These are phyloP conservation scores for Lacerta viridis DNA, from an alignment of 2,797 vertebrate genomes.

Conservation along the genomic window DNA sequence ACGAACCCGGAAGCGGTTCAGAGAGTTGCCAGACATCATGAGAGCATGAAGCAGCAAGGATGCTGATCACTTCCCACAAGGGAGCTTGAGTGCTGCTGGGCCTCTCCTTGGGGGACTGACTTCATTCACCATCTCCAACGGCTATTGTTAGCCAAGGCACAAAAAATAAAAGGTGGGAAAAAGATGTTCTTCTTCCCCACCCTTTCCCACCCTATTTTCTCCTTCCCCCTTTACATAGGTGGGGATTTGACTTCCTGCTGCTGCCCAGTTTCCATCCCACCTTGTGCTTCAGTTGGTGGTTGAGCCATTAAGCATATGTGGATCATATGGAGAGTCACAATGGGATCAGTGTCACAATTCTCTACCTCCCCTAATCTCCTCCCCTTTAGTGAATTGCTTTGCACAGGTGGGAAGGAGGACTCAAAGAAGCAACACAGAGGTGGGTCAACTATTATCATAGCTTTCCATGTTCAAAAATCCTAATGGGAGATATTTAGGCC, in stretches of 20 bases:
- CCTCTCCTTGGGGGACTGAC: neutral
- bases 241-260: neutral
- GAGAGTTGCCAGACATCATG: neutral
- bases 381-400: neutral
- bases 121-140: conserved; percentile 48
- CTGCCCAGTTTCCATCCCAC: conserved; percentile 15
- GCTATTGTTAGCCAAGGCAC: neutral
- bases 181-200: neutral
- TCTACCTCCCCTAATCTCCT: conserved; percentile 5
- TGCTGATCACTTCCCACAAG: neutral
- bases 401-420: neutral
- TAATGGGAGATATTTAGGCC: no score
- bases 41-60: conserved; percentile 14
- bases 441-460: neutral
- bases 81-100: conserved; percentile 13
- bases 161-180: neutral
- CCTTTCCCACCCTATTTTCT: neutral
- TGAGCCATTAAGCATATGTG: neutral
- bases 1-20: conserved; percentile 67
- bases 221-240: neutral
- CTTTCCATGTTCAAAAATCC: neutral
- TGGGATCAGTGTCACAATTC: conserved; percentile 39
- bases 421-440: neutral
- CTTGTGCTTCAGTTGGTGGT: neutral
- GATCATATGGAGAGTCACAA: conserved; percentile 33